Base-by-base conservation (phyloP, 2,797 vertebrate genomes). In the Sandelia bainsii region DNA sequence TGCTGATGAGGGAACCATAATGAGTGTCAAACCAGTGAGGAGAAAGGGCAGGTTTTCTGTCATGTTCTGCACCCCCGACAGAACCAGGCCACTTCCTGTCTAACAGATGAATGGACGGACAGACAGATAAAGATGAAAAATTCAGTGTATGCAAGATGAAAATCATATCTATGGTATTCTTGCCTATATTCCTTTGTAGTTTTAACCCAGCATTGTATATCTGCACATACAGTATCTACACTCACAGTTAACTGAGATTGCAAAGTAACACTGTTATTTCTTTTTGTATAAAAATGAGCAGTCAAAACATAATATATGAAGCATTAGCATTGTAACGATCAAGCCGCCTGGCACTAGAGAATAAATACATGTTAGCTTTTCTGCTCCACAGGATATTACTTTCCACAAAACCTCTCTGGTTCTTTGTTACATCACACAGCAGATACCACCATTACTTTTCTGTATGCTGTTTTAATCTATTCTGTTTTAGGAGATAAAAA, bases 41-140 rank as follows among this genome's bases (percentile, higher is more conserved):
- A 85, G 68, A 29, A 70, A 77, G 70, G 81, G 81, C 82, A 87
- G 86, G 88, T 89, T 85, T 86, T 91, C 80, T 74, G 82, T 88
- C 86, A 86, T 88, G 86, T 82, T 79, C 51, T 54, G 76, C 48
- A 51, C 51, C 63, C 45, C 67, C 59, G 78, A 93, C 91, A 89
- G 83, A 91, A 90, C 78, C 83, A 81, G 91, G 86, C 60, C 89
- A 85, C 82, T 86, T 89, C 80, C 78, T 75, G 80, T 68, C 66
- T 70, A 25, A 37, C 8, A n/a, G 62, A 81, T 60, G 37, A 73
- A 78, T 37, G 42, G 51, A 75, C 20, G n/a, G 73, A 77, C 22
- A 32, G 63, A 80, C n/a, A 61, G 60, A 75, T 27, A 73, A 53
- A 73, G 50, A 84, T 58, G 50, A 50, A 14, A 8, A 46, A 50